Evolutionary conservation across 2,888 invertebrate species (phyloP).

Genomic region (Xanthia togata): DNA sequence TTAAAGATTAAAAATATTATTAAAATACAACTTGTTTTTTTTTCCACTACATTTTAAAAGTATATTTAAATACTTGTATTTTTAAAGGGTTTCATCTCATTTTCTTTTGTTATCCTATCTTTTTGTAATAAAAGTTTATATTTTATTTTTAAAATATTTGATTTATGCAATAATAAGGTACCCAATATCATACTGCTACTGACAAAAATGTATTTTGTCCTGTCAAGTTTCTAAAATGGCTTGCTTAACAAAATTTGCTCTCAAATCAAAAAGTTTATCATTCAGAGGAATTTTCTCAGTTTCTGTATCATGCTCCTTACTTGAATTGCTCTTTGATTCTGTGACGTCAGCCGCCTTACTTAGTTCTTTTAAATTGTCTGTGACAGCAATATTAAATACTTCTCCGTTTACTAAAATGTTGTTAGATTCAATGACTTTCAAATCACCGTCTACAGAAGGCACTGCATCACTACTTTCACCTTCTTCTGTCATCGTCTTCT

Average conservation of each 20-base stretch:
- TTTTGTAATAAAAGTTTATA: no score
- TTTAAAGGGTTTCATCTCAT: background rate
- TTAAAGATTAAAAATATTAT: constrained; percentile 28
- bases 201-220: background rate
- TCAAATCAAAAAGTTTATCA: constrained; percentile 43
- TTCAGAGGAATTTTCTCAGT: constrained; percentile 35
- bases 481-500: background rate
- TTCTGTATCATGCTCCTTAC: background rate
- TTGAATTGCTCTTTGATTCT: constrained; percentile 8
- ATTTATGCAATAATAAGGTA: background rate
- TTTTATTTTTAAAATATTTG: background rate
- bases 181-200: constrained; percentile 44
- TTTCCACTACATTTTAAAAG: background rate
- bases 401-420: constrained; percentile 6
- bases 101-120: no score
- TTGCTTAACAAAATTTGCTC: constrained; percentile 25
- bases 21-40: constrained; percentile 19
- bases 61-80: background rate
- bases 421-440: background rate
- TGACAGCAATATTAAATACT: background rate
- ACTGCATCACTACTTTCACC: background rate
- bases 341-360: background rate
- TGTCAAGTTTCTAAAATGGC: constrained; percentile 60
- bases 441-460: background rate
- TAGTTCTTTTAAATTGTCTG: background rate